Base-by-base conservation (phyloP, 2,797 vertebrate genomes). In the Amphiprion clarkii region DNA sequence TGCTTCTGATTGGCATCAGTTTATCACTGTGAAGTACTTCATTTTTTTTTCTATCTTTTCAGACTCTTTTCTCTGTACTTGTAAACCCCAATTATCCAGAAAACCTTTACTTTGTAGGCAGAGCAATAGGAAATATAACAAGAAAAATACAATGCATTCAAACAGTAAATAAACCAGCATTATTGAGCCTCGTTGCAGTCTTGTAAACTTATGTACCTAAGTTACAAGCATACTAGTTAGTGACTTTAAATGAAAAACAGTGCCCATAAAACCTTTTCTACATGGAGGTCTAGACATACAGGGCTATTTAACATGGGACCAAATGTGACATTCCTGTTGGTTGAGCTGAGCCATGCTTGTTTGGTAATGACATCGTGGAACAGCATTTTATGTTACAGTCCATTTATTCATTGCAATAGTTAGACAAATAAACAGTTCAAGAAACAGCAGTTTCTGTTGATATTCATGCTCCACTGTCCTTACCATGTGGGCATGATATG, bases 1-100 rank as follows among this genome's bases (percentile, higher is more conserved):
- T 79, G 74, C 74, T 84, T 88, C 79, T 89, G 76, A 84, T 88
- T 90, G 84, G 88, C 85, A 86, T 88, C 86, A 89, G 87, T 83
- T 91, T 85, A 93, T 91, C 95, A 96, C 95, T 96, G 95, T 96
- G 95, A 96, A 95, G 84, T 92, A 83, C 69, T 87, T 79, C 67
- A 77, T 27, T 54, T 81, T 84, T 81, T 84, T 85, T 77, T 81
- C 53, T 81, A 39, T 56, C 62, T 82, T 81, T 81, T 67, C 46
- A 71, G 65, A 75, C 65, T 76, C 33, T 83, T n/a, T 62, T 73
- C 80, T 40, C 57, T 59, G 3, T 70, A 74, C 71, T 78, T 86
- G 48, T 70, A 68, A 72, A 63, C 72, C 23, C 19, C 2, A 25
- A 71, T 79, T 74, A 73, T 79, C 58, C 69, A 65, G 60, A 86